These are phyloP conservation scores for Meliscaeva auricollis DNA, from an alignment of 2,888 invertebrate genomes.

Conservation along the genomic window DNA sequence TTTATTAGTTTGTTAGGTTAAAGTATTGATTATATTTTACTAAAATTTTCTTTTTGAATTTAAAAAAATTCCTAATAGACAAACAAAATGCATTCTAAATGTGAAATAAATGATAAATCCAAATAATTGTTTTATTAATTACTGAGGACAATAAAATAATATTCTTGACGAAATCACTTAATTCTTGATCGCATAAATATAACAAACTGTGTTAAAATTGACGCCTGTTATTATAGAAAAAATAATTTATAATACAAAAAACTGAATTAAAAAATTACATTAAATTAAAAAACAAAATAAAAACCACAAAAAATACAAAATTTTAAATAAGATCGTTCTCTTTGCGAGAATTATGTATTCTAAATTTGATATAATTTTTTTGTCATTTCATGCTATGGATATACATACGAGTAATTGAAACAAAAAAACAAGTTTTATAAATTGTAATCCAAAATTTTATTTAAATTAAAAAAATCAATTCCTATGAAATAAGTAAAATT, in stretches of 20 bases:
- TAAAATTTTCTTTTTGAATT: no score
- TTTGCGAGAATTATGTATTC: slow-evolving; percentile 34
- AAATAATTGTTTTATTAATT: slow-evolving; percentile 55
- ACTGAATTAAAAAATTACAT: not conserved
- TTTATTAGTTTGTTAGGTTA: no score
- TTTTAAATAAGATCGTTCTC: slow-evolving; percentile 5
- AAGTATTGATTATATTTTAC: not conserved
- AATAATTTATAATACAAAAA: slow-evolving; percentile 16
- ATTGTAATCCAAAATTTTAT: slow-evolving; percentile 54
- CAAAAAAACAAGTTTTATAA: slow-evolving; percentile 30
- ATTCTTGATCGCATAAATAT: slow-evolving; percentile 60
- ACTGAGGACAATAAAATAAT: slow-evolving; percentile 69
- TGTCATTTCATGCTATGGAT: slow-evolving; percentile 58
- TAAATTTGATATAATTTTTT: slow-evolving; percentile 42
- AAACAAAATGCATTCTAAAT: slow-evolving; percentile 25
- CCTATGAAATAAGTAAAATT: slow-evolving; percentile 52
- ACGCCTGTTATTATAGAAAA: slow-evolving; percentile 64
- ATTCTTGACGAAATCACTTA: slow-evolving; percentile 62
- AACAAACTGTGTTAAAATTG: slow-evolving; percentile 69
- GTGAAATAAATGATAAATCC: slow-evolving; percentile 21
- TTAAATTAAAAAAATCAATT: slow-evolving; percentile 56
- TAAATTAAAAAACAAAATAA: not conserved
- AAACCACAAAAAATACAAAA: slow-evolving; percentile 35
- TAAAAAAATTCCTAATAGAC: slow-evolving; percentile 1
- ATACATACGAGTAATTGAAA: not conserved